Conservation (phyloP, 2,888 invertebrate genomes). For the Eupithecia abbreviata region DNA sequence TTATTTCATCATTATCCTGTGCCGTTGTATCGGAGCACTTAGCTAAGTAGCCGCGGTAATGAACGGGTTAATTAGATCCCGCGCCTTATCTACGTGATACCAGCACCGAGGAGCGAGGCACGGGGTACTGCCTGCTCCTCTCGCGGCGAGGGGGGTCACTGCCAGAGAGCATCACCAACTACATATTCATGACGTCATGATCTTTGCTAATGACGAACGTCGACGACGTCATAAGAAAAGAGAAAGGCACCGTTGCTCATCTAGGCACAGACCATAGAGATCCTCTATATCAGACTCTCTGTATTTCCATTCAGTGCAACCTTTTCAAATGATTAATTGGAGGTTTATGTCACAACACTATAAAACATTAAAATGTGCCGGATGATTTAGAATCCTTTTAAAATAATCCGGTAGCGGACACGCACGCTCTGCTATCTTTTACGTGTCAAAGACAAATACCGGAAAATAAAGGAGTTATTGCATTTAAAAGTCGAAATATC, state of each 20-base stretch:
- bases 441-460: conserved; percentile 21
- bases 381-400: conserved; percentile 15
- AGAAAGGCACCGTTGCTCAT: background rate
- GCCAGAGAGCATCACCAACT: background rate
- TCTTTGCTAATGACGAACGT: too few species aligned
- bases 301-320: background rate
- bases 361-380: background rate
- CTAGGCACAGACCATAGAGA: background rate
- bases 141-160: background rate
- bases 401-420: conserved; percentile 29
- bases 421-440: conserved; percentile 13
- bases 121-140: too few species aligned
- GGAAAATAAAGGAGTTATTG: conserved; percentile 22
- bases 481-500: conserved; percentile 25
- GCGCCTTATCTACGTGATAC: conserved; percentile 28
- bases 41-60: conserved; percentile 43
- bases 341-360: background rate
- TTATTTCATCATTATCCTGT: background rate
- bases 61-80: conserved; percentile 45
- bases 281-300: background rate
- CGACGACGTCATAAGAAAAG: background rate
- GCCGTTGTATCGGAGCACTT: conserved; percentile 31
- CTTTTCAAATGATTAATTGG: background rate
- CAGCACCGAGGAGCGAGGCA: background rate
- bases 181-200: too few species aligned